phyloP scores from a whole-genome alignment of 2,113 vertebrate species.

The Peromyscus leucopus region DNA sequence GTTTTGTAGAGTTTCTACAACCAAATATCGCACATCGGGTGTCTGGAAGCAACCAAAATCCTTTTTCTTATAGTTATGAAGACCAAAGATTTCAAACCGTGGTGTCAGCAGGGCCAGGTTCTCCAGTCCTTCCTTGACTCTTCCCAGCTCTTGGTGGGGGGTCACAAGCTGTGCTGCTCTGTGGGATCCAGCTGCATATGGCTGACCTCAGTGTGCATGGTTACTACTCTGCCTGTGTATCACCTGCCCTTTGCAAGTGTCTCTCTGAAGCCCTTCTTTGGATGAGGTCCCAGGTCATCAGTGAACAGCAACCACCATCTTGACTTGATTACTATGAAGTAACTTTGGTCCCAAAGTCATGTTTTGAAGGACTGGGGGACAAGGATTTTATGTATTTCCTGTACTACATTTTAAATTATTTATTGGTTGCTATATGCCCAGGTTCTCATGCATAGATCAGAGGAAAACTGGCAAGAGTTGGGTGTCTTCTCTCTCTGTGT shows the following conservation, averaged over 20 bases:
- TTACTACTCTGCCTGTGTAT: accelerated
- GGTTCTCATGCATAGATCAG: not conserved
- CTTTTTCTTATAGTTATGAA: not conserved
- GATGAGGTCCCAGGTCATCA: not conserved
- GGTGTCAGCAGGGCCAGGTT: too few species aligned
- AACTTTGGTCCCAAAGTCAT: not conserved
- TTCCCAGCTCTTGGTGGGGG: too few species aligned
- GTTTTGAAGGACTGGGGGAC: not conserved
- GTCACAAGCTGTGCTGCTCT: not conserved
- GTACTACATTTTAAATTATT: not conserved
- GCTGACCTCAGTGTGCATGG: not conserved
- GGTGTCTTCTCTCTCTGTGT: not conserved
- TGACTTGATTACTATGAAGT: not conserved
- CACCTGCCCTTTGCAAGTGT: not conserved
- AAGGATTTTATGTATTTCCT: not conserved
- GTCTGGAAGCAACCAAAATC: not conserved
- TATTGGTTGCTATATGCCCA: too few species aligned
- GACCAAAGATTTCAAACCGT: too few species aligned
- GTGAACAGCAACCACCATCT: not conserved
- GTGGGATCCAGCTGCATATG: not conserved
- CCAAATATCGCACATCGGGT: not conserved
- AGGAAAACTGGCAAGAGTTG: not conserved
- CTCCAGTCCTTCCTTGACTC: not conserved
- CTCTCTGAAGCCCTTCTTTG: not conserved
- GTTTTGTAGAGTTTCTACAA: too few species aligned